Conservation (phyloP, 2,113 vertebrate genomes). For the Sula dactylatra region DNA sequence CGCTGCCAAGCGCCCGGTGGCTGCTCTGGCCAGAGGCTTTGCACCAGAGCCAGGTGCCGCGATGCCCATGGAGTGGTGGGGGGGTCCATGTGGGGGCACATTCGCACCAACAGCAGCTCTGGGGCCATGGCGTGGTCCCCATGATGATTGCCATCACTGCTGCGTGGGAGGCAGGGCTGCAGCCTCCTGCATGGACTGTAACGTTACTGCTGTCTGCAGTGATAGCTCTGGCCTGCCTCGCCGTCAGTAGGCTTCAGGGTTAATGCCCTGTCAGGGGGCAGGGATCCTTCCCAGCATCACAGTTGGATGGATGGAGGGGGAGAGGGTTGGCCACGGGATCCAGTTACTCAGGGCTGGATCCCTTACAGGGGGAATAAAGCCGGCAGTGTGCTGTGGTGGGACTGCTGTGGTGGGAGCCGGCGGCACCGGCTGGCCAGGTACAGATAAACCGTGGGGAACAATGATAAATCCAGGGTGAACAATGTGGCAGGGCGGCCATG, state of each 20-base stretch:
- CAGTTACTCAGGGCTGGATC: conserved; percentile 5
- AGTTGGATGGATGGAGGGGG: neutral
- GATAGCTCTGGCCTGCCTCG: neutral
- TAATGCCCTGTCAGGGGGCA: neutral
- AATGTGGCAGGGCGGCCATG: neutral
- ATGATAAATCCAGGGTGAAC: neutral
- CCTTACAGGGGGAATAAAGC: conserved; percentile 54
- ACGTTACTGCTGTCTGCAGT: accelerated
- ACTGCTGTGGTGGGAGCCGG: neutral
- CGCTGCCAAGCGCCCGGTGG: accelerated
- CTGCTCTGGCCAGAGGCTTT: neutral
- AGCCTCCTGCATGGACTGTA: accelerated
- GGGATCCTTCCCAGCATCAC: neutral
- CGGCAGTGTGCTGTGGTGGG: neutral
- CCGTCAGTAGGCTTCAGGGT: neutral
- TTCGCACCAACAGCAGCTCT: neutral
- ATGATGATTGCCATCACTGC: neutral
- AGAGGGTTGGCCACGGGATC: neutral
- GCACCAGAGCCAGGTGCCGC: accelerated
- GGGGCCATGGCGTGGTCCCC: accelerated
- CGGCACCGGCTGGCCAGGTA: neutral
- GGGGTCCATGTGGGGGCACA: accelerated
- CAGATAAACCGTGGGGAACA: neutral
- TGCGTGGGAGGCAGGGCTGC: neutral
- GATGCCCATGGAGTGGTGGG: accelerated